These are phyloP conservation scores for Malurus elegans DNA, from an alignment of 2,113 vertebrate genomes.

Conservation along the genomic window DNA sequence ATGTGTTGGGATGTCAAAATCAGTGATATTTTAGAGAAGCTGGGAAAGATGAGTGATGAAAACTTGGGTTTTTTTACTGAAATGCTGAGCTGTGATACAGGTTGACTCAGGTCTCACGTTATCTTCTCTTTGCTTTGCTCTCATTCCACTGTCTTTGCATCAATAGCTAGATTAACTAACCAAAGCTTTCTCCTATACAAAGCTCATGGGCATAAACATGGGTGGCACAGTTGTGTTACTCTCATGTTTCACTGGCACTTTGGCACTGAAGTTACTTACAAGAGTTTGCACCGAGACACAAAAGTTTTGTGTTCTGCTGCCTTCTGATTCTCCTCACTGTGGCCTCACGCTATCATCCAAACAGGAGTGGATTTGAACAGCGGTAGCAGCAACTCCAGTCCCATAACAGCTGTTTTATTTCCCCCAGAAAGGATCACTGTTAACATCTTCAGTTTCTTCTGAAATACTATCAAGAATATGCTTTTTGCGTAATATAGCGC, in stretches of 20 bases:
- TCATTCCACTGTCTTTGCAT: background rate
- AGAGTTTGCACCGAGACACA: background rate
- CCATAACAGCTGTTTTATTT: background rate
- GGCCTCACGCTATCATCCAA: background rate
- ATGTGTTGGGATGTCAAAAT: background rate
- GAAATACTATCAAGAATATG: background rate
- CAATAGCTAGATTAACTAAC: background rate
- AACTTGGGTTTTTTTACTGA: background rate
- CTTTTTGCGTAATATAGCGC: background rate
- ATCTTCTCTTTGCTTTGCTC: background rate
- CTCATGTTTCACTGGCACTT: background rate
- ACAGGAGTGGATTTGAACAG: background rate
- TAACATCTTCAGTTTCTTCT: background rate
- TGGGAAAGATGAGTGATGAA: background rate
- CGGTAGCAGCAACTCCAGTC: background rate
- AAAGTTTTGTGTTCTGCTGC: background rate
- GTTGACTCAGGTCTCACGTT: background rate
- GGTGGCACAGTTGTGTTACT: background rate
- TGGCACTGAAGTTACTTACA: background rate
- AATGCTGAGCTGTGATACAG: background rate
- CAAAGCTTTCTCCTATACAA: background rate
- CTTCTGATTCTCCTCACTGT: background rate
- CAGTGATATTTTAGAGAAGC: background rate
- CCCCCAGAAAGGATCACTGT: background rate
- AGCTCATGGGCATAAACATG: background rate